These are phyloP conservation scores for Sebastes minor DNA, from an alignment of 2,797 vertebrate species.

Conservation along the genomic window DNA sequence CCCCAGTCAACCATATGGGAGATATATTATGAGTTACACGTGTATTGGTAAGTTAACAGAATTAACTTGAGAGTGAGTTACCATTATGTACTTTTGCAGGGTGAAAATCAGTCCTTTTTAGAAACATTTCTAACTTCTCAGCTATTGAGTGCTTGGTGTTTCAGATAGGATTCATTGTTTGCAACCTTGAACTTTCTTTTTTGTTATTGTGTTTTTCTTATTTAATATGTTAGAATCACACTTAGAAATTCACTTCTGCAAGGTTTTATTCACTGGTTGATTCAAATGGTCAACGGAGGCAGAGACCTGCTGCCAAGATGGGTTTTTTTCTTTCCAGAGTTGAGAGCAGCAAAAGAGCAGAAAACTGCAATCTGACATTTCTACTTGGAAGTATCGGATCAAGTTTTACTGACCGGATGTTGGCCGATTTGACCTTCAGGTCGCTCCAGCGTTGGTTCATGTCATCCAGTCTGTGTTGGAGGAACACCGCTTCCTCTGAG, in stretches of 20 bases:
- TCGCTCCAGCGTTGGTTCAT: constrained; percentile 99
- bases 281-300: not conserved
- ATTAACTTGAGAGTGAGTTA: not conserved
- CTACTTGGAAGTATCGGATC: not conserved
- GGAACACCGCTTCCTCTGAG: constrained; percentile 92
- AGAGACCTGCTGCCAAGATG: not conserved
- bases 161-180: not conserved
- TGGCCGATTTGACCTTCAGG: constrained; percentile 93
- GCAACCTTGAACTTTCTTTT: not conserved
- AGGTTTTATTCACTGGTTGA: not conserved
- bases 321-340: not conserved
- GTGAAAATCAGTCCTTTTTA: not conserved
- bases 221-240: not conserved
- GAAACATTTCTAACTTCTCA: not conserved
- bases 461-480: constrained; percentile 96
- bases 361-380: not conserved
- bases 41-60: not conserved
- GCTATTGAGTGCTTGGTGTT: not conserved
- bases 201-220: not conserved
- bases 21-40: not conserved
- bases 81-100: not conserved
- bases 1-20: not conserved
- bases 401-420: constrained; percentile 85
- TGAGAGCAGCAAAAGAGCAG: constrained; percentile 5
- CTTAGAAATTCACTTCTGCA: not conserved